Base-by-base conservation (phyloP, 2,797 vertebrate genomes). In the Pelodytes ibericus region DNA sequence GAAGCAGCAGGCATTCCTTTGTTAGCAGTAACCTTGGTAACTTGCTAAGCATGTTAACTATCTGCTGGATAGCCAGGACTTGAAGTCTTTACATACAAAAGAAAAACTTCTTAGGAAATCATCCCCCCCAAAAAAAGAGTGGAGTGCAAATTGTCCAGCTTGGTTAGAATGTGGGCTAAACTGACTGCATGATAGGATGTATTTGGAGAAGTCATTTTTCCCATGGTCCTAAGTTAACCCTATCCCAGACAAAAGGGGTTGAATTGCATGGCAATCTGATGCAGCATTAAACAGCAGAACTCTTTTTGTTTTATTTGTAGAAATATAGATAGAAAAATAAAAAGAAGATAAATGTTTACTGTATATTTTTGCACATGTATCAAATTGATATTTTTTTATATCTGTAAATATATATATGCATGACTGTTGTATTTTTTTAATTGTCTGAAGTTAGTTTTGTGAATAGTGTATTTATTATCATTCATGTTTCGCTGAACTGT, bases 1-100 rank as follows among this genome's bases (percentile, higher is more conserved):
- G 67, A 71, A 62, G 74, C 47, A 30, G 68, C 51, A 44, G 61
- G 53, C 53, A 41, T 78, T 78, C 75, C 47, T 72, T 78, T 78
- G 69, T 78, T 72, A 72, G 25, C 62, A 49, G 75, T 78, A 65
- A 66, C 75, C 75, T 60, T 36, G 56, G 75, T 29, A 66, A 78
- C 75, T 39, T 20, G 16, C 30, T 27, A 62, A 78, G 75, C 69
- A 72, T 78, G 75, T 58, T 68, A 77, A 71, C 49, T 77, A 77
- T 78, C 69, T 44, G 41, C 22, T 57, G 27, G 36, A 39, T 20
- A 63, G 27, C 33, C 62, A 60, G 39, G 13, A 59, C 33, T 25
- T 25, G 51, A 36, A 66, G 53, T 66, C 41, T 49, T 36, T 3
- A 44, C 39, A 29, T 49, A 59, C 44, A 66, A 72, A 67, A 67